Conservation (phyloP, 1,140 invertebrate genomes). For the Drosophila bocqueti region DNA sequence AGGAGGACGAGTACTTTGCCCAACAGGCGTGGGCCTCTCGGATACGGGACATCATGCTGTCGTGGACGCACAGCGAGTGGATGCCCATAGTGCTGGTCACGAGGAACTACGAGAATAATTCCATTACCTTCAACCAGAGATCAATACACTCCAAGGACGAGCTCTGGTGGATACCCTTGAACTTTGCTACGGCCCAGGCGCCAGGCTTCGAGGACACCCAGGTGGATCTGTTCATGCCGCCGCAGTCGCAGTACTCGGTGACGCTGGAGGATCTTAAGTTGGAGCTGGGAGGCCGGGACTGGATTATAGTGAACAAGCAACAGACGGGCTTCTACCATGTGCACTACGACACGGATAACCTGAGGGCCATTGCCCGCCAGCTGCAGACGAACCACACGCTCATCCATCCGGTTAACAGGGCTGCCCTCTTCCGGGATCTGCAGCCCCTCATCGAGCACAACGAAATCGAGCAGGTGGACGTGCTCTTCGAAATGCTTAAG, state of each 20-base stretch:
- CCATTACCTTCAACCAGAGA: constrained; percentile 84
- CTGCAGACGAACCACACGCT: constrained; percentile 82
- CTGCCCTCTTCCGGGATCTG: constrained; percentile 87
- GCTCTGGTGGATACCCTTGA: constrained; percentile 87
- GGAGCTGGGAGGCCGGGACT: constrained; percentile 80
- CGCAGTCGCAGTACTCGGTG: constrained; percentile 52
- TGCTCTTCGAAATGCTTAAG: constrained; percentile 85
- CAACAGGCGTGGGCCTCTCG: constrained; percentile 47
- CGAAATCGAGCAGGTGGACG: constrained; percentile 71
- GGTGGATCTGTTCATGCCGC: constrained; percentile 73
- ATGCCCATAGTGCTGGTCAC: constrained; percentile 86
- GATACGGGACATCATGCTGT: constrained; percentile 84
- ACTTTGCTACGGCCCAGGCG: constrained; percentile 85
- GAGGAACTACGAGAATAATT: constrained; percentile 84
- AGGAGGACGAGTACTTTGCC: constrained; percentile 68
- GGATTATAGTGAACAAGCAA: constrained; percentile 88
- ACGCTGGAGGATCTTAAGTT: constrained; percentile 57
- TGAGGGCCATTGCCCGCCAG: constrained; percentile 86
- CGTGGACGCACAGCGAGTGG: constrained; percentile 87
- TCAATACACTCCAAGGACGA: constrained; percentile 71
- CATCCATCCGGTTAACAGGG: constrained; percentile 88
- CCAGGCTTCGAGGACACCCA: constrained; percentile 85
- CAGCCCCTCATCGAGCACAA: constrained; percentile 81
- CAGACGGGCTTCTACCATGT: constrained; percentile 89
- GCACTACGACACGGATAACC: constrained; percentile 87